Percentiles rank a stretch among this genome's conserved stretches.
Evolutionary conservation across 2,113 vertebrate genomes (phyloP).

Genomic region (Struthio camelus): DNA sequence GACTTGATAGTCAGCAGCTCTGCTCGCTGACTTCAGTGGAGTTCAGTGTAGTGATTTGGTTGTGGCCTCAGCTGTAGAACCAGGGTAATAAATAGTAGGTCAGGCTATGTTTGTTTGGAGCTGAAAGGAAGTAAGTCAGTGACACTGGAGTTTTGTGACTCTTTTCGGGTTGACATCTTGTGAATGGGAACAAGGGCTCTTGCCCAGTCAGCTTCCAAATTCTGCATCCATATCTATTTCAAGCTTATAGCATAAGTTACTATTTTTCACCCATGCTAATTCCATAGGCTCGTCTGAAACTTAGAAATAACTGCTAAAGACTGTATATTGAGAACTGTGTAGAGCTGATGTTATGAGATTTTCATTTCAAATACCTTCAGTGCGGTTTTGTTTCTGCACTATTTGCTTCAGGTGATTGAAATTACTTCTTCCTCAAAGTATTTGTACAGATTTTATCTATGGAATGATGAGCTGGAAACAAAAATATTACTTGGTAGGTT

Average conservation of each 20-base stretch:
- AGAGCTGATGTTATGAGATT: background rate
- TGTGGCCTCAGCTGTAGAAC: background rate
- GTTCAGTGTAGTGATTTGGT: background rate
- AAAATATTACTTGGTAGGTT: background rate
- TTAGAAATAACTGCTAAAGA: background rate
- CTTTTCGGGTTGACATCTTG: background rate
- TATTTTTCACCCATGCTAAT: constrained; percentile 32
- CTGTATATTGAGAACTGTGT: background rate
- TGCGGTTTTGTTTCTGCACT: background rate
- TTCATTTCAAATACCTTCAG: background rate
- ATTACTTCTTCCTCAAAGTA: background rate
- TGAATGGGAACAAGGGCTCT: constrained; percentile 16
- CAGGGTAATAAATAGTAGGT: background rate
- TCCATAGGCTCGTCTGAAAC: background rate
- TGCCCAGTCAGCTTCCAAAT: constrained; percentile 36
- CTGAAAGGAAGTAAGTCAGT: background rate
- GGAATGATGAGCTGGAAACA: background rate
- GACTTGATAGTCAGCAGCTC: too few species aligned
- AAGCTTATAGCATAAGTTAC: constrained; percentile 28
- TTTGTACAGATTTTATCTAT: background rate
- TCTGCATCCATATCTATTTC: constrained; percentile 32
- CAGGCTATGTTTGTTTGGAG: background rate
- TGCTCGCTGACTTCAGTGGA: background rate
- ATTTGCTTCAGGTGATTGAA: background rate
- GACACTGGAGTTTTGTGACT: background rate